A percentile compares a stretch with the other conserved stretches of the same genome.
These are phyloP conservation scores for Phymorhynchus buccinoides DNA, from an alignment of 1,140 invertebrate species.

Conservation along the genomic window DNA sequence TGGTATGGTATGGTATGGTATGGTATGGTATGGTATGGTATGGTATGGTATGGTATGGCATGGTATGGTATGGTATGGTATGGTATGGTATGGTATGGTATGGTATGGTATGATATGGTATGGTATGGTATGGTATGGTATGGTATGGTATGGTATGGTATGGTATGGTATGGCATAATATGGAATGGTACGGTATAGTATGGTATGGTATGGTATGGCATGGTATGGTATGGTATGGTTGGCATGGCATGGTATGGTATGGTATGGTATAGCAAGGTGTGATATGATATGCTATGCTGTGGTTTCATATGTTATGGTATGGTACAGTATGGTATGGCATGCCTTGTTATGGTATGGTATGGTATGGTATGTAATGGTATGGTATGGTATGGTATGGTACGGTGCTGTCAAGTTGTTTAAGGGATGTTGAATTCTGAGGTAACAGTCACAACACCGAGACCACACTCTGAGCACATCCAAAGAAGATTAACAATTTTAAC, in stretches of 20 bases:
- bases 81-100: slow-evolving; percentile 55
- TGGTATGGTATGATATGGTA: slow-evolving; percentile 52
- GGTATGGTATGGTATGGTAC: background rate
- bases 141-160: slow-evolving; percentile 15
- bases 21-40: slow-evolving; percentile 48
- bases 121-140: slow-evolving; percentile 41
- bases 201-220: background rate
- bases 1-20: slow-evolving; percentile 53
- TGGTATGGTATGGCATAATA: background rate
- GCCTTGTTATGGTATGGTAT: background rate
- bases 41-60: slow-evolving; percentile 48
- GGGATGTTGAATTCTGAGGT: too few species aligned
- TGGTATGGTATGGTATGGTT: background rate
- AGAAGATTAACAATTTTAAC: too few species aligned
- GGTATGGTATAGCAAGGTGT: background rate
- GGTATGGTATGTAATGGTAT: too few species aligned
- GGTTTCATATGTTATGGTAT: background rate
- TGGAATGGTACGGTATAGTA: background rate
- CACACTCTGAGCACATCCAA: too few species aligned
- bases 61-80: slow-evolving; percentile 55
- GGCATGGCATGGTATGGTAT: background rate
- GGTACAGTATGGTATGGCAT: background rate
- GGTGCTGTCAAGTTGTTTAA: too few species aligned
- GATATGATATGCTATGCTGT: background rate
- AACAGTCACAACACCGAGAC: too few species aligned